These are phyloP conservation scores for Trichonephila clavipes DNA, from an alignment of 1,140 invertebrate genomes.

Conservation along the genomic window DNA sequence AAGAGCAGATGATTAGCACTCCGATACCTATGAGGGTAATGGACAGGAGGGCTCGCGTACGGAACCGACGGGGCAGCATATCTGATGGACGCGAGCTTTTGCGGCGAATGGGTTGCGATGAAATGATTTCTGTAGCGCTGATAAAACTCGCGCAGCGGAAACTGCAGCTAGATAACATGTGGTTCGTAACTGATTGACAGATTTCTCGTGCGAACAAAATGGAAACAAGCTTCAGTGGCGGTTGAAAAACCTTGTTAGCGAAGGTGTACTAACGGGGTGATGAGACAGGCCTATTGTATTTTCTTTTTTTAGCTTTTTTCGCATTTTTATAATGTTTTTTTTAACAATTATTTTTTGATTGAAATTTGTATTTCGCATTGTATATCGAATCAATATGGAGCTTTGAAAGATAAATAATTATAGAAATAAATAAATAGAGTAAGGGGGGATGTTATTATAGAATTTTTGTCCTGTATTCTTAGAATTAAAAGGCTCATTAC, in stretches of 20 bases:
- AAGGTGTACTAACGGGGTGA: background rate
- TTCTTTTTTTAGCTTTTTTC: background rate
- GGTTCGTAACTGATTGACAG: constrained; percentile 19
- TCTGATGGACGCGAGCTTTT: background rate
- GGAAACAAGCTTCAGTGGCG: background rate
- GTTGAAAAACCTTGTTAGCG: background rate
- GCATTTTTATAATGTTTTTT: background rate
- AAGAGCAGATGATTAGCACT: background rate
- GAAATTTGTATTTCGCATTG: background rate
- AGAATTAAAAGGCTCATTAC: no score
- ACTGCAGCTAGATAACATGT: background rate
- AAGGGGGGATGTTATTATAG: background rate
- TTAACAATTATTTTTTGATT: background rate
- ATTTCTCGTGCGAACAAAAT: background rate
- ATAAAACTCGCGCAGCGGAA: background rate
- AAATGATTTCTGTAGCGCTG: background rate
- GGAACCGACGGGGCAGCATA: constrained; percentile 25
- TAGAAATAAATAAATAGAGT: no score
- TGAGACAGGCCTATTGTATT: background rate
- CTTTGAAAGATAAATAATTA: background rate
- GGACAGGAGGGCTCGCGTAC: background rate
- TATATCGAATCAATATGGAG: background rate
- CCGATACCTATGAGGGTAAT: background rate
- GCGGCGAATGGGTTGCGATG: background rate
- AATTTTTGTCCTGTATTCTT: no score